phyloP scores from a whole-genome alignment of 2,888 invertebrate species.

The Conistra vaccinii region DNA sequence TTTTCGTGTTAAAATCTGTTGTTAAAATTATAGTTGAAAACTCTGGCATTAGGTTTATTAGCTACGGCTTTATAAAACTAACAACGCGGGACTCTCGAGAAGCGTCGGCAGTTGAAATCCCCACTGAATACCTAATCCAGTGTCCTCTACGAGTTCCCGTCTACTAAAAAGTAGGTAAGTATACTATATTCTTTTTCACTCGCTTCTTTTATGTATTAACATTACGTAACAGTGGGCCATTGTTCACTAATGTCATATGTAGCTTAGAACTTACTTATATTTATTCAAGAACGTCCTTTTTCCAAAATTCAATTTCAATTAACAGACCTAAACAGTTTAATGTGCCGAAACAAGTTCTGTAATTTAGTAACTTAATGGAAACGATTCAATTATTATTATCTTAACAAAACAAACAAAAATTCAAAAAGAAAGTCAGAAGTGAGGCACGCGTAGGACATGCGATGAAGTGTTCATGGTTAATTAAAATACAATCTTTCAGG shows the following conservation, averaged over 20 bases:
- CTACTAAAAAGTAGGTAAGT: conserved; percentile 36
- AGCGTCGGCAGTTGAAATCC: conserved; percentile 57
- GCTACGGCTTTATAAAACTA: conserved; percentile 56
- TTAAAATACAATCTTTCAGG: not conserved
- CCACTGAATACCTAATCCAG: conserved; percentile 64
- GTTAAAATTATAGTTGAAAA: conserved; percentile 28
- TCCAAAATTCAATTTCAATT: conserved; percentile 23
- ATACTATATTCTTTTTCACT: conserved; percentile 24
- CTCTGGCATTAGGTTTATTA: conserved; percentile 53
- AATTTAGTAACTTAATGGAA: conserved; percentile 7
- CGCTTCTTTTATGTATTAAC: conserved; percentile 13
- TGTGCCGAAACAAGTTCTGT: not conserved
- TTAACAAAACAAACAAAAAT: no score
- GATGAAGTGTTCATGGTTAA: not conserved
- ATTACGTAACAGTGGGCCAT: conserved; percentile 6
- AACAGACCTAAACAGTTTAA: not conserved
- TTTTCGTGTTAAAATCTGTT: not conserved
- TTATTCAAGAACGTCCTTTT: conserved; percentile 3
- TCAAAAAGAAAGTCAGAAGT: conserved; percentile 8
- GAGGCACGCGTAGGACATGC: not conserved
- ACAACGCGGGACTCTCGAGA: conserved; percentile 46
- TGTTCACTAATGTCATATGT: not conserved
- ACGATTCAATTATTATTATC: not conserved
- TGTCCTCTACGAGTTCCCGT: conserved; percentile 36
- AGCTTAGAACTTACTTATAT: conserved; percentile 2